Percentiles rank a stretch among this genome's conserved stretches.
Evolutionary conservation across 1,140 invertebrate genomes (phyloP).

Genomic region (Notospermus geniculatus): DNA sequence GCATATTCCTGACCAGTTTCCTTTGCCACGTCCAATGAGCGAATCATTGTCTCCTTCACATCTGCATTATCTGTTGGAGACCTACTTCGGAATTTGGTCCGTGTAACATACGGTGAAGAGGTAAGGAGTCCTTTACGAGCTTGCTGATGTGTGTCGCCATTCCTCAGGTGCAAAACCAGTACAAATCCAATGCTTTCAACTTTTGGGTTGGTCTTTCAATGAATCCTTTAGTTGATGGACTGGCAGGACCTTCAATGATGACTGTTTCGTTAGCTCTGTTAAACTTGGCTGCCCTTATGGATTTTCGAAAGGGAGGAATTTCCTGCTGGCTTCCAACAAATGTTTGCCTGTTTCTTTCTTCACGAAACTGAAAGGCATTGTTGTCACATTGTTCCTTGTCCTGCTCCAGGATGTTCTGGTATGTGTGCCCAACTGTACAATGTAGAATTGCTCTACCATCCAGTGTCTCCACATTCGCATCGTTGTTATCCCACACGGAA

Average conservation of each 20-base stretch:
- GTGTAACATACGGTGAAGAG: conserved; percentile 6
- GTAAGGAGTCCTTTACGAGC: conserved; percentile 7
- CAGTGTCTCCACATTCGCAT: conserved; percentile 4
- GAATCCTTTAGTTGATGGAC: no score
- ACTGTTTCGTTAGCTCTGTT: no score
- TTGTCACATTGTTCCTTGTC: not conserved
- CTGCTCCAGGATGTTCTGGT: not conserved
- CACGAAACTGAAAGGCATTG: no score
- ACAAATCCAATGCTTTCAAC: no score
- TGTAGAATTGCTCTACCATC: no score
- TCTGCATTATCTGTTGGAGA: conserved; percentile 14
- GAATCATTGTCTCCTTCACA: conserved; percentile 12
- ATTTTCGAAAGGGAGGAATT: no score
- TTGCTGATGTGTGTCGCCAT: not conserved
- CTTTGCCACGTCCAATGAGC: conserved; percentile 9
- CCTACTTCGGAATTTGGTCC: conserved; percentile 11
- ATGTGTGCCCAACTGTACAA: not conserved
- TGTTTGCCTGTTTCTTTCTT: no score
- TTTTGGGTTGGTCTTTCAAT: no score
- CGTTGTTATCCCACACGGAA: not conserved
- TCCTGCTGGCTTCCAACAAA: no score
- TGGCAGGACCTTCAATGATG: no score
- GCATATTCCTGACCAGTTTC: conserved; percentile 17
- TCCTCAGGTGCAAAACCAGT: no score
- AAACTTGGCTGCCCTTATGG: no score